Percentiles rank a stretch among this genome's conserved stretches.
phyloP scores from a whole-genome alignment of 1,140 invertebrate species.

The Riptortus pedestris region DNA sequence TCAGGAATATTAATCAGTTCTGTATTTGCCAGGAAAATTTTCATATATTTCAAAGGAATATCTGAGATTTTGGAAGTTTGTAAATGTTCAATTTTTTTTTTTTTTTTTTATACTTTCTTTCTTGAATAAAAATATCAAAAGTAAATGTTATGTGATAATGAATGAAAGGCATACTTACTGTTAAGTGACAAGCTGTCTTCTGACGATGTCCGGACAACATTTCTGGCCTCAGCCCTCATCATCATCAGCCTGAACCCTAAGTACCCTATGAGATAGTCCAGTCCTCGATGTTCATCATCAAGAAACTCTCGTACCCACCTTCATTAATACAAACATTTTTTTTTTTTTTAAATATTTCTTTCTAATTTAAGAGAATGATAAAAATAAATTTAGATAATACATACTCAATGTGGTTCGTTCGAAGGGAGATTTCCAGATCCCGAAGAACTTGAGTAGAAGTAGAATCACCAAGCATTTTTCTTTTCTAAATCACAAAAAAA shows the following conservation, averaged over 20 bases:
- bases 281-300: conserved; percentile 86
- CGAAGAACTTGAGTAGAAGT: conserved; percentile 95
- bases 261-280: conserved; percentile 95
- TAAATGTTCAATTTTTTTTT: too few relatives aligned
- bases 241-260: conserved; percentile 84
- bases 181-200: conserved; percentile 45
- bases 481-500: conserved; percentile 61
- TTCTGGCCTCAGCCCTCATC: conserved; percentile 65
- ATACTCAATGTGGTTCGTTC: conserved; percentile 98
- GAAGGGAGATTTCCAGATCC: conserved; percentile 94
- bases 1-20: too few relatives aligned
- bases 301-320: conserved; percentile 98
- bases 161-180: neutral
- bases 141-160: too few relatives aligned
- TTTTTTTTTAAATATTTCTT: neutral
- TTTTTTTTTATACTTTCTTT: too few relatives aligned
- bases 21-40: too few relatives aligned
- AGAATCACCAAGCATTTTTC: conserved; percentile 92
- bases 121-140: too few relatives aligned
- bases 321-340: neutral
- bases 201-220: conserved; percentile 32
- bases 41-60: too few relatives aligned
- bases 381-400: conserved; percentile 35
- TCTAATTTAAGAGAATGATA: neutral
- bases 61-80: too few relatives aligned